These are phyloP conservation scores for Zapus hudsonius DNA, from an alignment of 2,113 vertebrate species.

Conservation along the genomic window DNA sequence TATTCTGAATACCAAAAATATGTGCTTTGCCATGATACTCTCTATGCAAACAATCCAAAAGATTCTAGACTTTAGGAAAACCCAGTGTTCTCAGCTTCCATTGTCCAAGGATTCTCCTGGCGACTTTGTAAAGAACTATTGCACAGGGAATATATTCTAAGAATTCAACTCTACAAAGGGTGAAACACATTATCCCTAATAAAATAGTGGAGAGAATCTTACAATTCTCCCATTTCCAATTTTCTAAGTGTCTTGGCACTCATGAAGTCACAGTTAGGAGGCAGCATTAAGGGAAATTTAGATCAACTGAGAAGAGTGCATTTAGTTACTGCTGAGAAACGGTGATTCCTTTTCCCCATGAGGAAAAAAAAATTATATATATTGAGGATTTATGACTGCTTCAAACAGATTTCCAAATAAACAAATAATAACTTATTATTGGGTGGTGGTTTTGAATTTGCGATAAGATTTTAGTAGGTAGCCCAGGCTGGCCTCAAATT, in stretches of 20 bases:
- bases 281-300: not conserved
- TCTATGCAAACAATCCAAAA: conserved; percentile 49
- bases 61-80: conserved; percentile 1
- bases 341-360: not conserved
- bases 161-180: conserved; percentile 59
- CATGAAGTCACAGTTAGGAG: conserved; percentile 48
- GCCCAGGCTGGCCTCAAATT: not conserved
- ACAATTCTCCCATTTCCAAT: conserved; percentile 49
- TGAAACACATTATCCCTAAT: conserved; percentile 53
- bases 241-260: conserved; percentile 54
- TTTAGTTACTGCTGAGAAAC: not conserved
- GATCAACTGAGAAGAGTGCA: not conserved
- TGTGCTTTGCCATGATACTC: conserved; percentile 27
- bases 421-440: not conserved
- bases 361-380: not conserved
- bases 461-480: not conserved
- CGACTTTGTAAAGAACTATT: conserved; percentile 57
- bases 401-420: conserved; percentile 6
- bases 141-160: conserved; percentile 58
- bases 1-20: conserved; percentile 41
- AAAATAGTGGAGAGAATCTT: conserved; percentile 47
- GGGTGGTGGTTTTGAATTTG: not conserved
- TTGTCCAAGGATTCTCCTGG: conserved; percentile 33
- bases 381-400: not conserved
- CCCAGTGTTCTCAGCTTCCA: conserved; percentile 40